Base-by-base conservation (phyloP, 2,113 vertebrate genomes). In the Bolborhynchus lineola region DNA sequence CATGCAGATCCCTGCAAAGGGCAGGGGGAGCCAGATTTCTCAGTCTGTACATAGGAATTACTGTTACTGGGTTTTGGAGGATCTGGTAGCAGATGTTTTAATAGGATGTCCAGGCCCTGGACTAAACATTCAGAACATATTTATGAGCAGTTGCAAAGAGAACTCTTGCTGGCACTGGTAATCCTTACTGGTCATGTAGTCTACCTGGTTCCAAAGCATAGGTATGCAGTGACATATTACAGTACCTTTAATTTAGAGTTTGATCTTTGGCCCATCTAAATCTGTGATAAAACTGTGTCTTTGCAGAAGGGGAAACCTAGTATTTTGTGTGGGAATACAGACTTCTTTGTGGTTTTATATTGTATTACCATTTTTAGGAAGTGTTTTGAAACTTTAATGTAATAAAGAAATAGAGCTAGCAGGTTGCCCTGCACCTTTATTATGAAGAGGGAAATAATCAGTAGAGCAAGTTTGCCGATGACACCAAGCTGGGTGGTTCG, bases 1-100 rank as follows among this genome's bases (percentile, higher is more conserved):
- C 2, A 0, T 37, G 44, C 41, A 41, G 16, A 28, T n/a, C 16
- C 41, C 23, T 44, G 31, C 0, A 1, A 20, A 47, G 39, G 50
- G 25, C 78, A 70, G 6, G 4, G 7, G 26, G 17, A 86, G 9
- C 13, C n/a, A 41, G 55, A n/a, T n/a, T 57, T 57, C 55, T 88
- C 63, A 71, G 26, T 18, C 23, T 71, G 37, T 53, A 11, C 16
- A 76, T 47, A 49, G 63, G 60, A 83, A 80, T 77, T 42, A 14
- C 21, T 82, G n/a, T 79, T 47, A 13, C 4, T 33, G 24, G 3
- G 10, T 60, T 69, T 83, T 90, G 37, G 47, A 81, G 42, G n/a
- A 69, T 88, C n/a, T 57, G 28, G 6, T 49, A 74, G 26, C 33
- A 35, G 42, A 33, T 20, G 9, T 21, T 83, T 83, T 79, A 10